phyloP scores from a whole-genome alignment of 1,140 invertebrate species.

The Mylabris phalerata region DNA sequence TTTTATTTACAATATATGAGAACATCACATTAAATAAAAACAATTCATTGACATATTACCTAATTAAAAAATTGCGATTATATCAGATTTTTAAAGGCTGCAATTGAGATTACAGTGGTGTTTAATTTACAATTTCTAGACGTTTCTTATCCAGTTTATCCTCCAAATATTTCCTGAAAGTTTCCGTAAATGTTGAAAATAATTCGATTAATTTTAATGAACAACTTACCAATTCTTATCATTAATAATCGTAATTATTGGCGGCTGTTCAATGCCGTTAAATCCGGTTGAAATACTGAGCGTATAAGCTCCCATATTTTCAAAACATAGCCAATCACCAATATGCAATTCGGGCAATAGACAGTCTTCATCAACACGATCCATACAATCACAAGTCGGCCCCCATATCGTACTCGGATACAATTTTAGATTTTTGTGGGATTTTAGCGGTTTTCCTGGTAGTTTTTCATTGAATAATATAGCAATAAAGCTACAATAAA shows the following conservation, averaged over 20 bases:
- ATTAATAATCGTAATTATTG: conserved; percentile 55
- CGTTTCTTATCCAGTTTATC: too few species aligned
- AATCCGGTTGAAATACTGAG: conserved; percentile 80
- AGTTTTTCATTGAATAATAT: conserved; percentile 82
- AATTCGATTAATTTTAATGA: background rate
- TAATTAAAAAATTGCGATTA: too few species aligned
- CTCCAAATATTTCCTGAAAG: too few species aligned
- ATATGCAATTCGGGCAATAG: conserved; percentile 67
- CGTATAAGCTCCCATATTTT: conserved; percentile 93
- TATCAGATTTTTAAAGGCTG: too few species aligned
- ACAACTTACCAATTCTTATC: conserved; percentile 47
- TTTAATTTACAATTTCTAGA: too few species aligned
- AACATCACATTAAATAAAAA: too few species aligned
- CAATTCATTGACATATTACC: too few species aligned
- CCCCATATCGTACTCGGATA: conserved; percentile 73
- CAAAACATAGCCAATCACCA: conserved; percentile 81
- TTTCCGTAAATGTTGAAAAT: too few species aligned
- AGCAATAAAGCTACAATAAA: conserved; percentile 98
- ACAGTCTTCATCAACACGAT: conserved; percentile 68
- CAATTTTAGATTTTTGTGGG: conserved; percentile 18
- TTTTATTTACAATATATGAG: too few species aligned
- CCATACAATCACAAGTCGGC: conserved; percentile 90
- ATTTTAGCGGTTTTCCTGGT: conserved; percentile 10
- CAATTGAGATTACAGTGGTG: too few species aligned
- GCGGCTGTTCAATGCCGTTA: conserved; percentile 81